Percentiles rank a stretch among this genome's conserved stretches.
These are phyloP conservation scores for Myotis brandtii DNA, from an alignment of 2,113 vertebrate species.

Conservation along the genomic window DNA sequence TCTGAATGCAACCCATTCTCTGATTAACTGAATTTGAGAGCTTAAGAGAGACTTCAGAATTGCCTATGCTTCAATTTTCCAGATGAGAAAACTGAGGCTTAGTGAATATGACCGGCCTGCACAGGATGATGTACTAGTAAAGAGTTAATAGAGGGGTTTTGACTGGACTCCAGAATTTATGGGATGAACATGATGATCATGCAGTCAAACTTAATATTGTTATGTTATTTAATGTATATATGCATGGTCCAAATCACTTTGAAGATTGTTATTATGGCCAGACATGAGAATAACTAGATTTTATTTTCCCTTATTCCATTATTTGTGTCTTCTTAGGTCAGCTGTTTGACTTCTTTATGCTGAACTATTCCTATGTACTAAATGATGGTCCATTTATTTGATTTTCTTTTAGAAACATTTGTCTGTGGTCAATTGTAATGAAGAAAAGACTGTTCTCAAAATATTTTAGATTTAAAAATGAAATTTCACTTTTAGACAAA, in stretches of 20 bases:
- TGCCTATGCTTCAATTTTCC: not conserved
- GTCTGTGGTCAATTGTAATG: not conserved
- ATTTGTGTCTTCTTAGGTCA: not conserved
- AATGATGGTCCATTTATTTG: not conserved
- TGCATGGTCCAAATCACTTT: not conserved
- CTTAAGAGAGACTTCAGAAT: constrained; percentile 6
- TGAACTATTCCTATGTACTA: not conserved
- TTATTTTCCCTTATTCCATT: not conserved
- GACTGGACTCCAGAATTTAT: not conserved
- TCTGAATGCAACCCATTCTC: not conserved
- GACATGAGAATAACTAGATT: not conserved
- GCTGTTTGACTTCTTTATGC: not conserved
- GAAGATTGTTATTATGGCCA: not conserved
- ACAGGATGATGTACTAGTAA: not conserved
- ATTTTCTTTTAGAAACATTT: not conserved
- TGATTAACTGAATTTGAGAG: not conserved
- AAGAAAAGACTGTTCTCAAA: not conserved
- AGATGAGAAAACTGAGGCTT: not conserved
- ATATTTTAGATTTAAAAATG: constrained; percentile 41
- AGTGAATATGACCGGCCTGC: not conserved
- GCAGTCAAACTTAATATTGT: not conserved
- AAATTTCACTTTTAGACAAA: not conserved
- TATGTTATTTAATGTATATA: not conserved
- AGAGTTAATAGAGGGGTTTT: not conserved
- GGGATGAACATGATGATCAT: not conserved